Conservation (phyloP, 2,113 vertebrate species). For the Apus apus region DNA sequence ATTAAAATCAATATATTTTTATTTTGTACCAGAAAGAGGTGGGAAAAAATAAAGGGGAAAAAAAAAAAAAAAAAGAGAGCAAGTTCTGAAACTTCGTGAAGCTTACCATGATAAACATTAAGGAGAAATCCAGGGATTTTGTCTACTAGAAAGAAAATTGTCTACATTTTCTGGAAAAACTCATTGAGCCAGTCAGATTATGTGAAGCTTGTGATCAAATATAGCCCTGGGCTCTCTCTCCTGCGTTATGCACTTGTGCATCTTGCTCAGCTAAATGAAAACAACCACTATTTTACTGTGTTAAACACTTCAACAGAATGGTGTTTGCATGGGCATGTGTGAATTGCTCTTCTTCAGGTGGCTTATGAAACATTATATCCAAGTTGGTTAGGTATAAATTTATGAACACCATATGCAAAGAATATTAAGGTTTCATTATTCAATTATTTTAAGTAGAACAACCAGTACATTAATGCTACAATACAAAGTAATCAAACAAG, state of each 20-base stretch:
- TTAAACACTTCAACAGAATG: constrained; percentile 53
- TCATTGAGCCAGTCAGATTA: constrained; percentile 14
- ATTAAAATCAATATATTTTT: not conserved
- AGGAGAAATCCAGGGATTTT: constrained; percentile 2
- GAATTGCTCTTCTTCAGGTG: constrained; percentile 31
- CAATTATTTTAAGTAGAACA: constrained; percentile 53
- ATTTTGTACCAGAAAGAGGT: not conserved
- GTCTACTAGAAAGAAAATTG: not conserved
- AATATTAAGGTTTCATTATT: constrained; percentile 1
- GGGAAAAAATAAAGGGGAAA: not conserved
- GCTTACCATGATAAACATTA: not conserved
- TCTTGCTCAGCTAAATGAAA: constrained; percentile 22
- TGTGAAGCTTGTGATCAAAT: not conserved
- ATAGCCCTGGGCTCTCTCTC: not conserved
- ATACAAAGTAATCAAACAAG: constrained; percentile 51
- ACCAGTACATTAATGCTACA: not conserved
- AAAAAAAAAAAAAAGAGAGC: too few species aligned
- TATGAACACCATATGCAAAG: not conserved
- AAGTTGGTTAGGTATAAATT: not conserved
- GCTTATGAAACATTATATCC: not conserved
- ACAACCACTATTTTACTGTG: constrained; percentile 22
- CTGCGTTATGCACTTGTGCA: not conserved
- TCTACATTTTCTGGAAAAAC: constrained; percentile 32
- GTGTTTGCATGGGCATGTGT: constrained; percentile 57
- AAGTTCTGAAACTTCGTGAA: not conserved